Conservation (phyloP, 2,888 invertebrate genomes). For the Octodonta nipae region DNA sequence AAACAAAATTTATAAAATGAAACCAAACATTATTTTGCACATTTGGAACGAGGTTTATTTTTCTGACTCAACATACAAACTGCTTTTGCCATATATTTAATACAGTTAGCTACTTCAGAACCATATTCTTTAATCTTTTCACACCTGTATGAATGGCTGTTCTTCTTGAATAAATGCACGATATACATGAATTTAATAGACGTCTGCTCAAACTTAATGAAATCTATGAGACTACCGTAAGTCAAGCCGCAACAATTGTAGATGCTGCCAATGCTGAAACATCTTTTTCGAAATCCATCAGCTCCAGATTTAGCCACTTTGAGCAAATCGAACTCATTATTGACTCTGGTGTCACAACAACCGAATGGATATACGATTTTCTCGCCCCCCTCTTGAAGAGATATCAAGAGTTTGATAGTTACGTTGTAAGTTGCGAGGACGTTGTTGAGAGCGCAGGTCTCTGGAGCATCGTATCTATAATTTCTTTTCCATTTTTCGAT, state of each 20-base stretch:
- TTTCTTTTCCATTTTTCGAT: conserved; percentile 17
- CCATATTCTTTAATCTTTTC: conserved; percentile 12
- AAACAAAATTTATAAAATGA: too few relatives aligned
- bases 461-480: conserved; percentile 9
- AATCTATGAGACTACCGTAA: conserved; percentile 17
- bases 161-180: conserved; percentile 14
- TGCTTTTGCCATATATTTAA: conserved; percentile 14
- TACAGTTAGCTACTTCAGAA: conserved; percentile 14
- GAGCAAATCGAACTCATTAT: conserved; percentile 12
- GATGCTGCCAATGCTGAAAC: conserved; percentile 13
- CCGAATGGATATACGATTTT: conserved; percentile 18
- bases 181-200: conserved; percentile 15
- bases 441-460: conserved; percentile 11
- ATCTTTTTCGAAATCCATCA: conserved; percentile 8
- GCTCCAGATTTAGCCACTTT: conserved; percentile 13
- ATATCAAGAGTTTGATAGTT: conserved; percentile 15
- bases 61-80: conserved; percentile 17
- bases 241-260: conserved; percentile 12
- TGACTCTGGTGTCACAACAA: conserved; percentile 4
- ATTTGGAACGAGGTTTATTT: too few relatives aligned
- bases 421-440: conserved; percentile 10
- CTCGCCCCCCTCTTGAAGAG: conserved; percentile 16
- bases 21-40: too few relatives aligned
- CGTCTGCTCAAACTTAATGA: conserved; percentile 9
- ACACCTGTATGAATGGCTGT: conserved; percentile 5